Conservation (phyloP, 2,888 invertebrate species). For the Caenorhabditis sp. region DNA sequence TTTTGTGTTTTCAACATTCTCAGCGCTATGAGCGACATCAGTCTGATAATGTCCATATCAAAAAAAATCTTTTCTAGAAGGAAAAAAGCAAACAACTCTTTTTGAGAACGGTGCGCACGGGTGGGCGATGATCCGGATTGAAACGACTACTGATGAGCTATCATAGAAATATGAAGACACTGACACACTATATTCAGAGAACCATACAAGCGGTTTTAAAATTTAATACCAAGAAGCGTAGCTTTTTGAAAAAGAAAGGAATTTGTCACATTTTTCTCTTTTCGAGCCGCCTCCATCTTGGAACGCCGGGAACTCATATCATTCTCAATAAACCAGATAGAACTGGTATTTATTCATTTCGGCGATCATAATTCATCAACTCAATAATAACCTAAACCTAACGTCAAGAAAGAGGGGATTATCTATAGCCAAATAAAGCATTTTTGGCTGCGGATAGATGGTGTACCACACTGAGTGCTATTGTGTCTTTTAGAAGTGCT, state of each 20-base stretch:
- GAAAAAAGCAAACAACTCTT: neutral
- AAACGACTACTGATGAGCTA: conserved; percentile 21
- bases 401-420: conserved; percentile 21
- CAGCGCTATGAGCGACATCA: neutral
- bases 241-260: neutral
- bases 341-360: conserved; percentile 15
- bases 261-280: conserved; percentile 16
- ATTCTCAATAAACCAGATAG: neutral
- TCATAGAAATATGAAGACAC: conserved; percentile 1
- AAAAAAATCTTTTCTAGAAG: neutral
- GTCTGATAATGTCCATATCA: conserved; percentile 5
- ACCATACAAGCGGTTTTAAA: neutral
- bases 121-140: conserved; percentile 46
- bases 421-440: conserved; percentile 10
- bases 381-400: conserved; percentile 31
- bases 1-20: neutral
- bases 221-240: conserved; percentile 11
- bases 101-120: conserved; percentile 1
- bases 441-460: conserved; percentile 11
- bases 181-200: neutral
- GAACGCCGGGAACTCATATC: neutral
- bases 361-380: conserved; percentile 39
- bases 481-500: conserved; percentile 33
- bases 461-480: conserved; percentile 19
- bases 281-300: conserved; percentile 3